Evolutionary conservation across 2,797 vertebrate genomes (phyloP).

Genomic region (Nasua narica): DNA sequence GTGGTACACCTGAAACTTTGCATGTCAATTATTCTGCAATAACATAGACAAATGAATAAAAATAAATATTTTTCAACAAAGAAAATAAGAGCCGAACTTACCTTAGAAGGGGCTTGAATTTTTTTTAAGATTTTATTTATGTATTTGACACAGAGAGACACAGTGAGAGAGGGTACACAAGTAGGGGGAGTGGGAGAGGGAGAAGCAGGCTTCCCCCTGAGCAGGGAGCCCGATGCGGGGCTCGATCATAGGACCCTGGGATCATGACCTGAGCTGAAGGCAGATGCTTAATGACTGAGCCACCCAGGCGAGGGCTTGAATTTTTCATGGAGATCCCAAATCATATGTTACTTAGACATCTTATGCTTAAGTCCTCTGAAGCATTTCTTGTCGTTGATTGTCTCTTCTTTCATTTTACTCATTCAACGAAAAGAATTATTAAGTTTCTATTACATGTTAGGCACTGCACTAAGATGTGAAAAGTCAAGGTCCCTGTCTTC

Average conservation of each 20-base stretch:
- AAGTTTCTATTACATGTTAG: neutral
- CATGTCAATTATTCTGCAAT: neutral
- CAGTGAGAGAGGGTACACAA: too few species aligned
- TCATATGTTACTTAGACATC: neutral
- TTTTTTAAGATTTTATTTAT: neutral
- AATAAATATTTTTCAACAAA: neutral
- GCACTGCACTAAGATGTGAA: constrained; percentile 4
- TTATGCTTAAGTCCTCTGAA: neutral
- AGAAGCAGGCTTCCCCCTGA: too few species aligned
- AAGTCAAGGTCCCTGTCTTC: neutral
- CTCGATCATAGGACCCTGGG: too few species aligned
- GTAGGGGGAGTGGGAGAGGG: too few species aligned
- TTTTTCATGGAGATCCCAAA: neutral
- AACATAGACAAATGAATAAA: neutral
- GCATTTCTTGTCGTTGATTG: constrained; percentile 27
- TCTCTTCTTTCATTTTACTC: constrained; percentile 26
- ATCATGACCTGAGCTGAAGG: too few species aligned
- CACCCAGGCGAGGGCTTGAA: neutral
- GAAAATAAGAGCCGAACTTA: neutral
- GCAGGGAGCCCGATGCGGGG: too few species aligned
- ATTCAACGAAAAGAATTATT: neutral
- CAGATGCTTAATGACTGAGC: too few species aligned
- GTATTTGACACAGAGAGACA: too few species aligned
- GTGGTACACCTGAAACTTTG: neutral
- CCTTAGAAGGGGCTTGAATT: neutral